phyloP scores from a whole-genome alignment of 2,113 vertebrate genomes.

The Pachypanchax playfairii region DNA sequence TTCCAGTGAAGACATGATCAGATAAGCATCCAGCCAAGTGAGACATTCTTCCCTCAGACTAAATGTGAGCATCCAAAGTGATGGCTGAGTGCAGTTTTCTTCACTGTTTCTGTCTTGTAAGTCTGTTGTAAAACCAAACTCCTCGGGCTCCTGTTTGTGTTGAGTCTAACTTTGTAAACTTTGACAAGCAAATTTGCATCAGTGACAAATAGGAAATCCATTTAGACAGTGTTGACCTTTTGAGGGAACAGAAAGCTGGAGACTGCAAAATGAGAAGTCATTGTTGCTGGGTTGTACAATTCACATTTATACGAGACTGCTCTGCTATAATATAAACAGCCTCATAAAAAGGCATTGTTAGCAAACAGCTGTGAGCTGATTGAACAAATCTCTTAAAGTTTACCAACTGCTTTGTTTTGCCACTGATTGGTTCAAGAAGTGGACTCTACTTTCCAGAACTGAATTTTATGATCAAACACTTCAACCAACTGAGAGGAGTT shows the following conservation, averaged over 20 bases:
- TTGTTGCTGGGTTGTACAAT: constrained; percentile 1
- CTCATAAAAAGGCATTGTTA: not conserved
- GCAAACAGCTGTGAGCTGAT: not conserved
- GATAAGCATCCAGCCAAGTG: not conserved
- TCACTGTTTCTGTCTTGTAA: not conserved
- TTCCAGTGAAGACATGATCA: not conserved
- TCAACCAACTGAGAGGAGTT: no score
- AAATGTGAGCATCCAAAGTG: constrained; percentile 1
- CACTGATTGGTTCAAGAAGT: not conserved
- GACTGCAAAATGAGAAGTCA: constrained; percentile 5
- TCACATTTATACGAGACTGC: not conserved
- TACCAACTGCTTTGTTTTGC: not conserved
- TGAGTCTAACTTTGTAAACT: constrained; percentile 32
- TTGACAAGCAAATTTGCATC: constrained; percentile 26
- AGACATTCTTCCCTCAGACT: not conserved
- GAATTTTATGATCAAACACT: no score
- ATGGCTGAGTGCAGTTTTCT: constrained; percentile 2
- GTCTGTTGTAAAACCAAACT: constrained; percentile 15
- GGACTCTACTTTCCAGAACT: no score
- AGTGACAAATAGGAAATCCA: constrained; percentile 14
- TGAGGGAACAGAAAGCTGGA: constrained; percentile 12
- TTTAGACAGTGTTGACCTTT: constrained; percentile 36
- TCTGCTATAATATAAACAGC: constrained; percentile 2
- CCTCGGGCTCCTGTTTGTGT: constrained; percentile 11
- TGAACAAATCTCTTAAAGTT: not conserved